Conservation (phyloP, 1,140 invertebrate species). For the Drosophila tristis region DNA sequence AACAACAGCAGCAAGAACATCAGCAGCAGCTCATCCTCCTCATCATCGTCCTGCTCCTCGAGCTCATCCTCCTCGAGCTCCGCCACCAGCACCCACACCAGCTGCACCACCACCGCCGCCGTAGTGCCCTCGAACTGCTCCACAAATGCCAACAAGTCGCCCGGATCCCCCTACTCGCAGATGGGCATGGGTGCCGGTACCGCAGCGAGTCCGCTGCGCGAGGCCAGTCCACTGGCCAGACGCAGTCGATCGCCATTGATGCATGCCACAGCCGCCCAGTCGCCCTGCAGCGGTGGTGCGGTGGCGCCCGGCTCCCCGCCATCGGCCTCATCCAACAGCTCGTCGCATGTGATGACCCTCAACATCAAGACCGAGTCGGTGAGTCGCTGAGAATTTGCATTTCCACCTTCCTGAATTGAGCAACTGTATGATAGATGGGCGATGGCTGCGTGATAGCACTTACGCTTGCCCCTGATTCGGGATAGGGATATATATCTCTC, state of each 20-base stretch:
- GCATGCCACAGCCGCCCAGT: conserved; percentile 42
- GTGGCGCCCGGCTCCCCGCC: conserved; percentile 65
- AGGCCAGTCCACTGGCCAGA: conserved; percentile 54
- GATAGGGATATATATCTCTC: too few relatives aligned
- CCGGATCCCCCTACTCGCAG: conserved; percentile 65
- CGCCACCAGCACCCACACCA: conserved; percentile 69
- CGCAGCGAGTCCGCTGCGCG: conserved; percentile 50
- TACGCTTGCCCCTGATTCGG: too few relatives aligned
- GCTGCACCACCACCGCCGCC: conserved; percentile 80
- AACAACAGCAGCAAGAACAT: conserved; percentile 32
- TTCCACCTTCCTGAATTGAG: conserved; percentile 36
- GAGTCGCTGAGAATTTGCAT: conserved; percentile 61
- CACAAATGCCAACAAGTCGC: conserved; percentile 81
- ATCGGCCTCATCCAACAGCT: conserved; percentile 60
- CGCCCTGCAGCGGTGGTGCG: conserved; percentile 48
- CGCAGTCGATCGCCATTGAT: conserved; percentile 48
- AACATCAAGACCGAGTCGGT: conserved; percentile 84
- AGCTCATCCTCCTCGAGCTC: conserved; percentile 74
- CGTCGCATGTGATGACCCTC: conserved; percentile 73
- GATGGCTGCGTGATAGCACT: too few relatives aligned
- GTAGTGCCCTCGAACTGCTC: conserved; percentile 77
- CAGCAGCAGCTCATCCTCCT: conserved; percentile 72
- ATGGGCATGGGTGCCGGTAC: conserved; percentile 32
- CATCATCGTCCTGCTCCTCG: conserved; percentile 71
- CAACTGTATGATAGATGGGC: conserved; percentile 32